Evolutionary conservation across 2,113 vertebrate genomes (phyloP), one percentile per base, ranked within the genome.

Genomic region (Mastomys natalensis): DNA sequence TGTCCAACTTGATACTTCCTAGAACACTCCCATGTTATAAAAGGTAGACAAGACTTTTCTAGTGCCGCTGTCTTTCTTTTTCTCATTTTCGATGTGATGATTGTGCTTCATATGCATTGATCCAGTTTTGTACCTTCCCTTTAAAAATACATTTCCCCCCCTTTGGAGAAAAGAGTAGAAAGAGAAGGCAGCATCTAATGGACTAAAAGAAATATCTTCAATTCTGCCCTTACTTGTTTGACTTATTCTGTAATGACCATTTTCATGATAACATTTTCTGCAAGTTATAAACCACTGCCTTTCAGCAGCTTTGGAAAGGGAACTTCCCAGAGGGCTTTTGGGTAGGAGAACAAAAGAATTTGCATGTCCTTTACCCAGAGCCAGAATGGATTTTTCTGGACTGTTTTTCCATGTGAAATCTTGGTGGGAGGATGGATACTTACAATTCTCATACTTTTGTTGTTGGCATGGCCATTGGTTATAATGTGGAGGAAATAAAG

Each of bases 1-100:
- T 95, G 94, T 82, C 89, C 45, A 43, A 87, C 29, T 70, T 97
- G 91, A 95, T 89, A 97, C 93, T 98, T 97, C 96, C 97, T 94
- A 96, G 95, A 97, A 96, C 89, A 74, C 51, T 70, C 1, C 62
- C 86, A 89, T 96, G 95, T 96, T 93, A 85, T 62, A 89, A 72
- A 89, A 96, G 93, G 95, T 95, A 93, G 91, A 91, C 81, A 91
- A 91, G 91, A 90, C 78, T 95, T 91, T 82, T 95, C 77, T 53
- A 85, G 62, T 55, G 22, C 19, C 16, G 55, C 58, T 84, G 68
- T 84, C 19, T 94, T 96, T 96, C 70, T 84, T 95, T 93, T 95
- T 95, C 91, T 96, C 91, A 77, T 85, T 95, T 89, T 90, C 86
- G 66, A 76, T 43, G 26, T 45, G 86, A 87, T 53, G 93, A 89